A percentile compares a stretch with the other conserved stretches of the same genome.
Conservation (phyloP, 2,888 invertebrate genomes). For the Lepidocyrtoides sp. region DNA sequence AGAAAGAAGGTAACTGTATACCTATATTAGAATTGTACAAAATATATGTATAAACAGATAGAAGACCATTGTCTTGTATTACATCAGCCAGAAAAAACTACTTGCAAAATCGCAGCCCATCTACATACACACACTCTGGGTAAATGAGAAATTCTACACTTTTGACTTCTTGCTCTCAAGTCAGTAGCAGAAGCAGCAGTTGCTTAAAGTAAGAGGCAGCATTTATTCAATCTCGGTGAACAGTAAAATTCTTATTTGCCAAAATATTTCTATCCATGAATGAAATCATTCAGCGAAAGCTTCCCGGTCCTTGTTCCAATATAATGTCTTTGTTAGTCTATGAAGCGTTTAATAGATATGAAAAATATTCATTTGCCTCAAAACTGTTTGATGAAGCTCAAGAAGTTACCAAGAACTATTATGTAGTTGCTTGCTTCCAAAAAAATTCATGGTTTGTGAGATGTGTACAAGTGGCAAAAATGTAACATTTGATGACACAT, state of each 20-base stretch:
- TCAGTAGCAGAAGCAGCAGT: too few relatives aligned
- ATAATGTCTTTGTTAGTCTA: background rate
- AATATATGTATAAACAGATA: too few relatives aligned
- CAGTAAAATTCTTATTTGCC: conserved; percentile 69
- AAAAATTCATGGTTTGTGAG: too few relatives aligned
- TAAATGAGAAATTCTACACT: too few relatives aligned
- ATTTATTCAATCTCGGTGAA: conserved; percentile 28
- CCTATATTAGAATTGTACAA: too few relatives aligned
- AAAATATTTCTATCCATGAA: conserved; percentile 64
- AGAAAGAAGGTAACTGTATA: background rate
- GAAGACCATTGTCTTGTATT: conserved; percentile 9
- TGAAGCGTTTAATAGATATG: conserved; percentile 22
- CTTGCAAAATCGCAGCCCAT: background rate
- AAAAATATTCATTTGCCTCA: too few relatives aligned
- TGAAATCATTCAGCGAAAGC: conserved; percentile 34
- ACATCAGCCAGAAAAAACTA: background rate
- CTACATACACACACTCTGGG: background rate
- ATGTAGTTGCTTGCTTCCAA: too few relatives aligned
- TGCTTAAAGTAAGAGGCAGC: background rate
- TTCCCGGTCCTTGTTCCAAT: background rate
- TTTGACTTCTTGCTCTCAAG: too few relatives aligned
- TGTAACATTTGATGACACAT: too few relatives aligned
- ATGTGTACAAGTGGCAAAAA: too few relatives aligned
- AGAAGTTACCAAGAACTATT: background rate
- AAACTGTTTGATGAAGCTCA: too few relatives aligned